These are phyloP conservation scores for Phasianus colchicus DNA, from an alignment of 2,113 vertebrate genomes.

Conservation along the genomic window DNA sequence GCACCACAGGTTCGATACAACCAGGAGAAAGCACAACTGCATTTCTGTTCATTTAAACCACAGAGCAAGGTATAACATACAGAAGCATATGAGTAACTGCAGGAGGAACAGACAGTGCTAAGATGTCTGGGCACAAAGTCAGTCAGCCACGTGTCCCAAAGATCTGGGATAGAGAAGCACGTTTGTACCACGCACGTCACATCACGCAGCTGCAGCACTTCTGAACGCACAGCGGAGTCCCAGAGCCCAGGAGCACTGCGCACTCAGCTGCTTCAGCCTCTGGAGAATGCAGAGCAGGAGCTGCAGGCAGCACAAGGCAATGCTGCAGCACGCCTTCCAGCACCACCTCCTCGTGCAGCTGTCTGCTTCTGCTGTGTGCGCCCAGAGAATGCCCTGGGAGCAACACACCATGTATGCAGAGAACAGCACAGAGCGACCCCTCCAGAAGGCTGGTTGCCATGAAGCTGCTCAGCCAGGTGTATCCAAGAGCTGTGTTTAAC, in stretches of 20 bases:
- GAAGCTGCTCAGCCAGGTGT: not conserved
- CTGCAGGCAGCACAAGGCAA: not conserved
- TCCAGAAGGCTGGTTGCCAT: not conserved
- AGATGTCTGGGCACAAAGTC: not conserved
- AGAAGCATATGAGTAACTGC: not conserved
- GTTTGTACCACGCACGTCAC: rapidly evolving
- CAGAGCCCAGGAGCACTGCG: not conserved
- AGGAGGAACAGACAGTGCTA: not conserved
- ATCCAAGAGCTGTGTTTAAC: not conserved
- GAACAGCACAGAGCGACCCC: not conserved
- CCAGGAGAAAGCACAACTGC: not conserved
- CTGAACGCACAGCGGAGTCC: not conserved
- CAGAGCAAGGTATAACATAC: not conserved
- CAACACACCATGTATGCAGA: rapidly evolving
- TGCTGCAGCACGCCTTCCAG: not conserved
- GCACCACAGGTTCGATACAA: not conserved
- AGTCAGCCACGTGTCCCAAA: not conserved
- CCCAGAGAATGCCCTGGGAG: not conserved
- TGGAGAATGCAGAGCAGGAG: not conserved
- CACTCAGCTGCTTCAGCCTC: rapidly evolving
- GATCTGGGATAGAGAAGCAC: not conserved
- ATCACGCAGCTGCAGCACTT: not conserved
- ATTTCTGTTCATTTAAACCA: not conserved
- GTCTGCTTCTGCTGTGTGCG: not conserved
- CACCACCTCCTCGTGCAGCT: not conserved